These are phyloP conservation scores for Ophiothrix spiculata DNA, from an alignment of 35 echinoderm and acorn worm species.

Conservation along the genomic window DNA sequence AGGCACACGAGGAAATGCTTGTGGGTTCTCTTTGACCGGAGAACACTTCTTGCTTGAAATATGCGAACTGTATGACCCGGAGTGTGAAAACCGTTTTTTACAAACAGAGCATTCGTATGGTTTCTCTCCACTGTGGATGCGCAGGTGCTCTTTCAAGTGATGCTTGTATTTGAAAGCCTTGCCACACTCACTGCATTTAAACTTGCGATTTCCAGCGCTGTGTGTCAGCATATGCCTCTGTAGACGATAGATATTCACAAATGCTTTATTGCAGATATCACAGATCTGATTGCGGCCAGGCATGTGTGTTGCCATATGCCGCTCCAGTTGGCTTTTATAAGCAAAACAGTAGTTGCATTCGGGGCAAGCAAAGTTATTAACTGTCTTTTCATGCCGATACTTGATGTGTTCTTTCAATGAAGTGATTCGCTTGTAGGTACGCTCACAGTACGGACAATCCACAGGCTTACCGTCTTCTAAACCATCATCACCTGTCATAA, in stretches of 20 bases:
- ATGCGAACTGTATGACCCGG: conserved; percentile 99
- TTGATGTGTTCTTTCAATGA: conserved; percentile 98
- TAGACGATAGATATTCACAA: conserved; percentile 97
- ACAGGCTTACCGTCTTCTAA: conserved; percentile 65
- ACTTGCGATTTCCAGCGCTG: conserved; percentile 85
- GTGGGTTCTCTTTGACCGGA: conserved; percentile 76
- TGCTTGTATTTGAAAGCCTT: conserved; percentile 99
- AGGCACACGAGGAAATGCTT: conserved; percentile 37
- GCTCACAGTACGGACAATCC: conserved; percentile 96
- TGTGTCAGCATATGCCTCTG: conserved; percentile 99
- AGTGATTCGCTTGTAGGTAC: conserved; percentile 94
- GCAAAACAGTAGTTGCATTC: conserved; percentile 99
- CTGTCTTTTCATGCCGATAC: conserved; percentile 85
- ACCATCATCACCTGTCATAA: conserved; percentile 29
- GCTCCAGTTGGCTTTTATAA: conserved; percentile 95
- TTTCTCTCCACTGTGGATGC: conserved; percentile 98
- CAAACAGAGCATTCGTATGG: conserved; percentile 96
- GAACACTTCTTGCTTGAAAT: conserved; percentile 99
- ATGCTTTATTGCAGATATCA: conserved; percentile 97
- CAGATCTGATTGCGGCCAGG: conserved; percentile 97
- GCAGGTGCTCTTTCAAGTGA: conserved; percentile 94
- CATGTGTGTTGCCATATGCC: conserved; percentile 99
- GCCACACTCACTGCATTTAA: conserved; percentile 89
- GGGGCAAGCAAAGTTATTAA: conserved; percentile 94
- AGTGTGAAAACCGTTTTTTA: conserved; percentile 93